A percentile compares a stretch with the other conserved stretches of the same genome.
phyloP scores from a whole-genome alignment of 2,888 invertebrate genomes.

The Cremastinae sp. region DNA sequence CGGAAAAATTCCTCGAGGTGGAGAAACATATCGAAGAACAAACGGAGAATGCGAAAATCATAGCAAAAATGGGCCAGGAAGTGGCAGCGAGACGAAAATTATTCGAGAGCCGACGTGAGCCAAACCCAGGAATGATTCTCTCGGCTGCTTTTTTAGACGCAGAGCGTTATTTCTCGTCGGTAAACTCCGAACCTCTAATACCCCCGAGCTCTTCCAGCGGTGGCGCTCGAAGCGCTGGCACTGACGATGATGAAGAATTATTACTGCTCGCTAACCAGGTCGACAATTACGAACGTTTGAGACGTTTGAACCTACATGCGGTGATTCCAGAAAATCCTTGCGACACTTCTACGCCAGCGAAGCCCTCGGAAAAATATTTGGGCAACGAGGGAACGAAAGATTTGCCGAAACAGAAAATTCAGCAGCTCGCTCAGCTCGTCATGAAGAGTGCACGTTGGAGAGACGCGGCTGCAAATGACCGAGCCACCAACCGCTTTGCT shows the following conservation, averaged over 20 bases:
- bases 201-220: constrained; percentile 48
- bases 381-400: constrained; percentile 18
- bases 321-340: constrained; percentile 65
- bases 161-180: constrained; percentile 67
- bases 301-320: constrained; percentile 65
- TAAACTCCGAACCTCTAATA: constrained; percentile 50
- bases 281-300: constrained; percentile 73
- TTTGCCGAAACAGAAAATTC: constrained; percentile 74
- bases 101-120: constrained; percentile 47
- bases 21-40: constrained; percentile 73
- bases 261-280: constrained; percentile 71
- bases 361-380: constrained; percentile 50
- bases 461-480: constrained; percentile 58
- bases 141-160: constrained; percentile 75
- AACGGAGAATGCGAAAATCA: constrained; percentile 71
- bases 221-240: constrained; percentile 11
- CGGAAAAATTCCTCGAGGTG: constrained; percentile 70
- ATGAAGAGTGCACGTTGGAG: constrained; percentile 78
- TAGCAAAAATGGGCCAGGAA: constrained; percentile 63
- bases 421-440: constrained; percentile 75
- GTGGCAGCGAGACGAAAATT: constrained; percentile 63
- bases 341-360: constrained; percentile 76
- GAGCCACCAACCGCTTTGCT: constrained; percentile 46
- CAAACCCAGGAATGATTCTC: constrained; percentile 70
- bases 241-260: constrained; percentile 50